Conservation (phyloP, 2,113 vertebrate species). For the Eupsittula cactorum region DNA sequence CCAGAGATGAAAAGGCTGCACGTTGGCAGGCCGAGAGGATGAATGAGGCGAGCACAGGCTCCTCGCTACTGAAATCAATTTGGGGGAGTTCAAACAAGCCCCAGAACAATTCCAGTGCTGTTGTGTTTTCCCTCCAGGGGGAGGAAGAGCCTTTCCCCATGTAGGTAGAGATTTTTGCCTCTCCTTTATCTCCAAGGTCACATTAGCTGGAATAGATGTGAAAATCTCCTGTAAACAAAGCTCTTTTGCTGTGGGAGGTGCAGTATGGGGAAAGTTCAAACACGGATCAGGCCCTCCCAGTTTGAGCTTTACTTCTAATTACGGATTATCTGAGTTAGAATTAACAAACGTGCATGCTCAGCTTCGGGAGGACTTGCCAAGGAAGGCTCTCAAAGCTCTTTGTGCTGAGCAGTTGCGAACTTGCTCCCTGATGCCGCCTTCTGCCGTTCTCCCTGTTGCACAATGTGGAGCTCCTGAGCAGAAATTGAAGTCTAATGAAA, state of each 20-base stretch:
- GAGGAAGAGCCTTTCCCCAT: neutral
- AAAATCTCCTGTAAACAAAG: neutral
- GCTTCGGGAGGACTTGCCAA: neutral
- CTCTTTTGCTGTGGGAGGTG: neutral
- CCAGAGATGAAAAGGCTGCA: slow-evolving; percentile 39
- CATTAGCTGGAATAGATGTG: neutral
- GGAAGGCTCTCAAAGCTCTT: neutral
- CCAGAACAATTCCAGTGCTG: slow-evolving; percentile 6
- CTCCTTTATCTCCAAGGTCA: neutral
- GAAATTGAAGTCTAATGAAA: neutral
- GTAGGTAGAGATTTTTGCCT: fast-evolving
- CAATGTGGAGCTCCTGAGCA: neutral
- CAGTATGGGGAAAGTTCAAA: neutral
- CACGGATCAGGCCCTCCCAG: neutral
- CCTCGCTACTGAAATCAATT: neutral
- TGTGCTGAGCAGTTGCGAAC: neutral
- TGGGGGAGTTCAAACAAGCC: neutral
- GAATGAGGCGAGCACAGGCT: neutral
- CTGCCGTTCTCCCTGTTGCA: neutral
- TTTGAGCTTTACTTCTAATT: slow-evolving; percentile 7
- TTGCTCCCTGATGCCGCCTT: neutral
- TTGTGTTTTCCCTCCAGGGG: neutral
- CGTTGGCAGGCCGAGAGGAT: slow-evolving; percentile 5
- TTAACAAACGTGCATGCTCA: neutral
- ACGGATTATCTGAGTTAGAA: neutral